Evolutionary conservation across 1,140 invertebrate species (phyloP).

Genomic region (Piezodorus guildinii): DNA sequence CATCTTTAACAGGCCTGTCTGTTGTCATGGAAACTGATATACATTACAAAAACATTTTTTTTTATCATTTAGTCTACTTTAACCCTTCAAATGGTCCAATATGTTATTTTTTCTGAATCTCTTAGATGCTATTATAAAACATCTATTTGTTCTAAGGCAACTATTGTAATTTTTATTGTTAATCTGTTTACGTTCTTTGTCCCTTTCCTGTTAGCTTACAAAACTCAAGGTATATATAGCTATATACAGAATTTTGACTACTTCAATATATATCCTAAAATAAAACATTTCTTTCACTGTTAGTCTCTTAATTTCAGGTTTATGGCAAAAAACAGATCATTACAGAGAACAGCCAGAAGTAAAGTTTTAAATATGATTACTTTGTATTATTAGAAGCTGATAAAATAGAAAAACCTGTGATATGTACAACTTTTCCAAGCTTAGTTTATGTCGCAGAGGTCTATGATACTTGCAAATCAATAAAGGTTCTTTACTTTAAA

Average conservation of each 20-base stretch:
- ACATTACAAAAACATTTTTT: too few relatives aligned
- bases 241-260: neutral
- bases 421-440: constrained; percentile 44
- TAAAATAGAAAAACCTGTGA: constrained; percentile 38
- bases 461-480: neutral
- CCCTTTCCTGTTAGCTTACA: constrained; percentile 45
- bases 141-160: constrained; percentile 45
- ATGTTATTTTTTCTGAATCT: constrained; percentile 39
- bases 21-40: too few relatives aligned
- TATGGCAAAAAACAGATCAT: constrained; percentile 43
- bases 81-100: constrained; percentile 37
- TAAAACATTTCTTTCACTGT: too few relatives aligned
- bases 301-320: constrained; percentile 36
- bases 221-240: constrained; percentile 41
- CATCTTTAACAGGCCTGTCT: too few relatives aligned
- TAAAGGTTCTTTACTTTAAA: neutral
- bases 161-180: constrained; percentile 40
- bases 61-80: too few relatives aligned
- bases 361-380: constrained; percentile 49
- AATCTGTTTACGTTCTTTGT: constrained; percentile 38
- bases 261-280: neutral
- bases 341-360: constrained; percentile 48
- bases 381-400: constrained; percentile 45
- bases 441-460: constrained; percentile 18
- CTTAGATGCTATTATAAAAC: constrained; percentile 43